These are phyloP conservation scores for Bacillus rossius DNA, from an alignment of 1,140 invertebrate genomes.

Conservation along the genomic window DNA sequence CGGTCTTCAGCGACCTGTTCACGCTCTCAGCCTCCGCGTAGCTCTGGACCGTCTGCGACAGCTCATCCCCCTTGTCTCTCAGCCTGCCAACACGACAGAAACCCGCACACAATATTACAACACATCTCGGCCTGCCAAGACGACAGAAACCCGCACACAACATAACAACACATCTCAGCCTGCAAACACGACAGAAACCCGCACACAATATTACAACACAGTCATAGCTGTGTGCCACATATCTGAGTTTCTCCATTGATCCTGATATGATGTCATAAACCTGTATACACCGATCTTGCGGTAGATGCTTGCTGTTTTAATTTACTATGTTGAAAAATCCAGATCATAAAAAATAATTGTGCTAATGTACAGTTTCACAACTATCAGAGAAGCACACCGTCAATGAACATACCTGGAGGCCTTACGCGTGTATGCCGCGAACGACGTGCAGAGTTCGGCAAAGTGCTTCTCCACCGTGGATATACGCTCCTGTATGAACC, in stretches of 20 bases:
- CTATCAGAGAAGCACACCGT: too few species aligned
- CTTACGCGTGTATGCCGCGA: conserved; percentile 12
- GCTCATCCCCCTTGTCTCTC: conserved; percentile 9
- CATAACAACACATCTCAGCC: neutral
- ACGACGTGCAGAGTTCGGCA: conserved; percentile 8
- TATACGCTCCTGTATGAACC: conserved; percentile 9
- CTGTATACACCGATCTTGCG: too few species aligned
- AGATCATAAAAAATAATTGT: too few species aligned
- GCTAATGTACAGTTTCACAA: too few species aligned
- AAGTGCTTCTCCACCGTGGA: conserved; percentile 12
- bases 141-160: neutral
- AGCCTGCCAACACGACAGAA: neutral
- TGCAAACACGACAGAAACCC: neutral
- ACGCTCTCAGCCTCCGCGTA: conserved; percentile 13
- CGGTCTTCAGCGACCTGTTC: conserved; percentile 4
- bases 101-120: neutral
- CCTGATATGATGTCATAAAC: too few species aligned
- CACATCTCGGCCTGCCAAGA: neutral
- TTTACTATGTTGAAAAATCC: too few species aligned
- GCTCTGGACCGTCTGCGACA: neutral
- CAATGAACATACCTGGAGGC: conserved; percentile 5
- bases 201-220: neutral
- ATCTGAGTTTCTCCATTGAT: too few species aligned
- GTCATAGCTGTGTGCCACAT: too few species aligned
- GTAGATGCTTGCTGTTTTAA: too few species aligned